Evolutionary conservation across 2,888 invertebrate genomes (phyloP), one percentile per base, ranked within the genome.

Genomic region (Macrosoma leucophasiata): DNA sequence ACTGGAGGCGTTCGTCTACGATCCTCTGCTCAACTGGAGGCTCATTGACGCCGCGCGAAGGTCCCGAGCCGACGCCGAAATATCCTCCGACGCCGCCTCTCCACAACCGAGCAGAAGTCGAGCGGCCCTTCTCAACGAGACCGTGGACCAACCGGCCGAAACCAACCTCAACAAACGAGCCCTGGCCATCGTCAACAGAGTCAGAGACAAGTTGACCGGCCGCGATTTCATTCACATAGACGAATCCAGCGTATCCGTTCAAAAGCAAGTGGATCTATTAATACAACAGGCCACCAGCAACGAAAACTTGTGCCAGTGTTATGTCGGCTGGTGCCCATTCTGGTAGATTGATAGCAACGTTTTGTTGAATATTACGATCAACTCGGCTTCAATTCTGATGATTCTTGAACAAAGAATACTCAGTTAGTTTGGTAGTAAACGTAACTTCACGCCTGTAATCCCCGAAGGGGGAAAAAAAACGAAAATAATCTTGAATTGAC

Each of bases 1-100:
- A 1, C 84, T 99, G n/a, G 99, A 99, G 70, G 99, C 99, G 0
- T 99, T 99, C 72, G 98, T 99, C 2, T 98, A 99, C 69, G 99
- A 99, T 82, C 99, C 99, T 0, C 84, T 99, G 24, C 88, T 99
- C 4, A 99, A 98, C 81, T 99, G 99, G 99, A 87, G 98, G 39
- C 86, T 99, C 1, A 90, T 98, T 55, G 95, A 95, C 57, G 90
- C 90, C 3, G 87, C 85, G 0, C 58, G 77, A 0, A 62, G 82
- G 1, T 76, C 79, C 4, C 46, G 73, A 1, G 61, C 55, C 6
- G 75, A 76, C 12, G 58, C 52, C 2, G 49, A 46, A 8, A 40
- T 71, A 6, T 35, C 48, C 3, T 43, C 62, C 0, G 50, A 60
- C 1, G 47, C 56, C 28, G 46, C 58, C 1, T 62, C 68, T 0